phyloP scores from a whole-genome alignment of 2,797 vertebrate species.

The Liasis olivaceus region DNA sequence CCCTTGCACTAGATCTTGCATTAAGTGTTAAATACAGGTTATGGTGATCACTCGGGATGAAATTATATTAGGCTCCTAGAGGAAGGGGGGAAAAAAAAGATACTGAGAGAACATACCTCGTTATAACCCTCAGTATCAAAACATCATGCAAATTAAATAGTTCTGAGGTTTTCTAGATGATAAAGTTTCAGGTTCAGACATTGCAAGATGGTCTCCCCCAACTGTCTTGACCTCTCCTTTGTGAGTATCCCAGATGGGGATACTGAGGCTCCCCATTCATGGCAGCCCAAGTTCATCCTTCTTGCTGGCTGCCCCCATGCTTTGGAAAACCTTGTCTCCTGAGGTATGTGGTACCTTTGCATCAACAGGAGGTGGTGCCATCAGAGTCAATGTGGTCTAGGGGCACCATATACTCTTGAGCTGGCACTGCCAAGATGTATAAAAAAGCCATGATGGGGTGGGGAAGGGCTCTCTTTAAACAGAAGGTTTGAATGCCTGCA shows the following conservation, averaged over 20 bases:
- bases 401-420: too few species aligned
- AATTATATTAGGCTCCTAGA: neutral
- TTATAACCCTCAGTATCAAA: neutral
- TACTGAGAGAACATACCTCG: neutral
- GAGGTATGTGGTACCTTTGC: too few species aligned
- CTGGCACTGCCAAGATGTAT: too few species aligned
- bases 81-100: neutral
- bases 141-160: slow-evolving; percentile 1
- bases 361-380: too few species aligned
- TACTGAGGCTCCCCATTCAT: neutral
- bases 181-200: neutral
- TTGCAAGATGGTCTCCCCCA: neutral
- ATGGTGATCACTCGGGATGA: neutral
- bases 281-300: neutral
- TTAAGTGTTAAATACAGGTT: neutral
- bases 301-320: too few species aligned
- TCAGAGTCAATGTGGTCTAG: too few species aligned
- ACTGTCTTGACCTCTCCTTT: neutral
- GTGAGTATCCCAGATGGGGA: neutral
- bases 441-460: too few species aligned
- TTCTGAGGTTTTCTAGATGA: neutral
- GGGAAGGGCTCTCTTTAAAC: too few species aligned
- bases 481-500: too few species aligned
- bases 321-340: too few species aligned
- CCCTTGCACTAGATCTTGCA: neutral